Base-by-base conservation (phyloP, 2,888 invertebrate genomes). In the Apomyelois bistriatella region DNA sequence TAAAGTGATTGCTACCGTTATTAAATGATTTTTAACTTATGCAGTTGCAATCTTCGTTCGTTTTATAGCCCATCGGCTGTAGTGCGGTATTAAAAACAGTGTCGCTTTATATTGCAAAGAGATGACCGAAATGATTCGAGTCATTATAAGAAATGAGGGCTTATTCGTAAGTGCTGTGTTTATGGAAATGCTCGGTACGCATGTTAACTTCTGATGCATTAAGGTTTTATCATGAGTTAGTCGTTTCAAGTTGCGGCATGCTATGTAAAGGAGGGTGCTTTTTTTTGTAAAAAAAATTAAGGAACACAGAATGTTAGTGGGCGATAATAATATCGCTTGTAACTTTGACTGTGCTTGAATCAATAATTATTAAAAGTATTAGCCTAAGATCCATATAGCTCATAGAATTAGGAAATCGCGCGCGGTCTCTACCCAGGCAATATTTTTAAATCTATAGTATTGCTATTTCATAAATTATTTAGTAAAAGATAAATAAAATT, bases 111-210 rank as follows among this genome's bases (percentile, higher is more conserved):
- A 69, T 64, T 68, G 58, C 55, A 22, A 58, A 58, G 59, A 65
- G 60, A 60, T 57, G 60, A 58, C 61, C 56, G 35, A 64, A 70
- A 68, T 66, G 65, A 58, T 58, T 56, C 57, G 59, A 66, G 70
- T 74, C 68, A 76, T 73, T 66, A 70, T 61, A 52, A 55, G 57
- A 56, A 60, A 64, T 60, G 63, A 59, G 61, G 56, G 58, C 67
- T 66, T 62, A 69, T 70, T 60, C 65, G 58, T 72, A 70, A 71
- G 74, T 68, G 72, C 58, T 52, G 49, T 62, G 59, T 73, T 78
- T 78, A 76, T 78, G 75, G 70, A 74, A 79, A 79, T 78, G 54
- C 58, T 56, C 54, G 52, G 47, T 54, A 53, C 60, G 52, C 58
- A 61, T 57, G 63, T 64, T 64, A 60, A 61, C 57, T 62, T 62